phyloP scores from a whole-genome alignment of 1,140 invertebrate species.

The Campodea augens region DNA sequence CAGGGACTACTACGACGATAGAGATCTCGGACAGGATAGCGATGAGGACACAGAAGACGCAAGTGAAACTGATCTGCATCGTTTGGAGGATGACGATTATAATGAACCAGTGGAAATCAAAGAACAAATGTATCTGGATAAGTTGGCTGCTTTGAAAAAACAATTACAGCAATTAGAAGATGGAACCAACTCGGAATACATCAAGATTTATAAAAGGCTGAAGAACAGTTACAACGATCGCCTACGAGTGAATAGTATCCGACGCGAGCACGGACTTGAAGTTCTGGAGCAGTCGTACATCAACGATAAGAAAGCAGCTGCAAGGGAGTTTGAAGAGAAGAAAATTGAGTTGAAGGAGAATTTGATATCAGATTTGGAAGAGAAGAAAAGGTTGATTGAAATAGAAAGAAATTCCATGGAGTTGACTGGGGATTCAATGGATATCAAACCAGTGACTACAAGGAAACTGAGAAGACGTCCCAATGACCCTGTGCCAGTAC shows the following conservation, averaged over 20 bases:
- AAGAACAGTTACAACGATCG: constrained; percentile 62
- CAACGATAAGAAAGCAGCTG: constrained; percentile 66
- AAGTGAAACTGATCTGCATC: constrained; percentile 68
- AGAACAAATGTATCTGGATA: constrained; percentile 90
- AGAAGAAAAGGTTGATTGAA: constrained; percentile 76
- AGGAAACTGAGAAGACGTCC: constrained; percentile 74
- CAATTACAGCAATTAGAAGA: constrained; percentile 75
- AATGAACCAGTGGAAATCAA: constrained; percentile 52
- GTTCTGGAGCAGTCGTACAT: constrained; percentile 73
- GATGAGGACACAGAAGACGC: constrained; percentile 73
- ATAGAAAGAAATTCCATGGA: constrained; percentile 69
- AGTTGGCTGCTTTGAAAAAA: constrained; percentile 69
- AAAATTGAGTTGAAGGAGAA: constrained; percentile 80
- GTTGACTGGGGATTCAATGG: constrained; percentile 67
- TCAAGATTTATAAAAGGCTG: constrained; percentile 57
- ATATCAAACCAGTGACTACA: constrained; percentile 50
- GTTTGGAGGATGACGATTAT: constrained; percentile 43
- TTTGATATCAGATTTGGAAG: constrained; percentile 76
- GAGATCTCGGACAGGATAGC: constrained; percentile 27
- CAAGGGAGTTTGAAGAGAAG: constrained; percentile 87
- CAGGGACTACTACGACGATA: constrained; percentile 8
- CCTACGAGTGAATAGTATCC: constrained; percentile 59
- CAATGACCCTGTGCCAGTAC: constrained; percentile 77
- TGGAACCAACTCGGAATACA: constrained; percentile 67
- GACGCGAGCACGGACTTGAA: constrained; percentile 63